phyloP scores from a whole-genome alignment of 2,797 vertebrate genomes.

The Hemitrygon akajei region DNA sequence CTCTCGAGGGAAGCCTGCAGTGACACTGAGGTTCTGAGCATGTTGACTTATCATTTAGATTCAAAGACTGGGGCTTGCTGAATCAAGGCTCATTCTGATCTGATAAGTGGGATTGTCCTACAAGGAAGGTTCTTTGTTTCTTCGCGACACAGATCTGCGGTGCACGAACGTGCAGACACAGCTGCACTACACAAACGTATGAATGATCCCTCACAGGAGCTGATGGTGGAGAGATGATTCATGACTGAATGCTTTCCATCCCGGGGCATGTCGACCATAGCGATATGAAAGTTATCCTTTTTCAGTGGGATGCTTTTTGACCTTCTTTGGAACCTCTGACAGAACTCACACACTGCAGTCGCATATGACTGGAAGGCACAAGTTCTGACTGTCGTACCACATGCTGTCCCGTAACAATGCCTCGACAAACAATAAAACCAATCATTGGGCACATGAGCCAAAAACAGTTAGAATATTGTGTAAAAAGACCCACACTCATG shows the following conservation, averaged over 20 bases:
- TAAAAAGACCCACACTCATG: background rate
- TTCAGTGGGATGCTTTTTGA: constrained; percentile 5
- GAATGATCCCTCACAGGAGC: background rate
- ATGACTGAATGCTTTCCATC: background rate
- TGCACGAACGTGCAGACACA: background rate
- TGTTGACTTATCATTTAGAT: background rate
- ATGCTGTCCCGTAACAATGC: background rate
- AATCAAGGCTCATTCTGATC: background rate
- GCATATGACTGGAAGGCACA: background rate
- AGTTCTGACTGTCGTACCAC: background rate
- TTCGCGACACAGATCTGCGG: background rate
- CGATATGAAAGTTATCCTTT: background rate
- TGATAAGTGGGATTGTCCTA: too few species aligned
- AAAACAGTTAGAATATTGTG: constrained; percentile 8
- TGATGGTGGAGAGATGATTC: background rate
- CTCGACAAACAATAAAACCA: constrained; percentile 24
- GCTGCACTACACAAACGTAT: background rate
- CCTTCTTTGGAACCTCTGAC: background rate
- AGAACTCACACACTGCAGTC: constrained; percentile 26
- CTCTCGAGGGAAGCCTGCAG: too few species aligned
- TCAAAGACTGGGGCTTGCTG: background rate
- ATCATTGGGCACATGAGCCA: constrained; percentile 2
- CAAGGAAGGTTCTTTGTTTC: background rate
- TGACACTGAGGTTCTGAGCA: too few species aligned
- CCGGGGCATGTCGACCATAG: background rate